Conservation (phyloP, 2,797 vertebrate genomes). For the Tangara arthus region DNA sequence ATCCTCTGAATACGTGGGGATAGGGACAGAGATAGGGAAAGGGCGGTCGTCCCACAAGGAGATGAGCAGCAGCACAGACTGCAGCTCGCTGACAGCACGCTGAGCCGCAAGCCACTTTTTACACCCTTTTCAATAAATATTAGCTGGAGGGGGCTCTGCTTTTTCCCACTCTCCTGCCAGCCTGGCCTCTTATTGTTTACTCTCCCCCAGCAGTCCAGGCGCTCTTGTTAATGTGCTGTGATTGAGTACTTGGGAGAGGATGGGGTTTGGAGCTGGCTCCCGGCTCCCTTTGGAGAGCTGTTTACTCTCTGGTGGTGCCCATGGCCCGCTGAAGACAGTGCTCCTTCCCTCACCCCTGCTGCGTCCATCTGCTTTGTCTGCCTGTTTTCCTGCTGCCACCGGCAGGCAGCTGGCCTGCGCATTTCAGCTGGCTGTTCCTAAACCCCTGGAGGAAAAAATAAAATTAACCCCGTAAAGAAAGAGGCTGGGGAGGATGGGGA, state of each 20-base stretch:
- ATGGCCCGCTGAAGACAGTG: conserved; percentile 60
- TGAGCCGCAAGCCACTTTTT: conserved; percentile 26
- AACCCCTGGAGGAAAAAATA: conserved; percentile 65
- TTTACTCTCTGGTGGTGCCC: conserved; percentile 67
- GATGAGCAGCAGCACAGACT: not conserved
- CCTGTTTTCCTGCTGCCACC: conserved; percentile 66
- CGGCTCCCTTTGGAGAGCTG: conserved; percentile 64
- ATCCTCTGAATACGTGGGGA: fast-evolving
- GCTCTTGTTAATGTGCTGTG: conserved; percentile 65
- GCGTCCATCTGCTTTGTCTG: conserved; percentile 74
- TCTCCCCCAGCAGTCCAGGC: conserved; percentile 52
- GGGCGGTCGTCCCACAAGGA: not conserved
- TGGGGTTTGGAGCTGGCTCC: conserved; percentile 49
- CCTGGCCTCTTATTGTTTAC: conserved; percentile 55
- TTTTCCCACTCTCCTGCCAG: conserved; percentile 46
- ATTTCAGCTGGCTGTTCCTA: conserved; percentile 48
- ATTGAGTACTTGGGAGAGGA: conserved; percentile 60
- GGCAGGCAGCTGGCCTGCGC: conserved; percentile 72
- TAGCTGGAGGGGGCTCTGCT: conserved; percentile 25
- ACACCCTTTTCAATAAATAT: conserved; percentile 54
- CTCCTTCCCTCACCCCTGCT: conserved; percentile 66
- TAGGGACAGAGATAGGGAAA: not conserved
- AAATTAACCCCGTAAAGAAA: conserved; percentile 53
- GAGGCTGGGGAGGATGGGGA: conserved; percentile 19
- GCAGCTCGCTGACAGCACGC: not conserved